Conservation (phyloP, 2,113 vertebrate genomes). For the Syrrhaptes paradoxus region DNA sequence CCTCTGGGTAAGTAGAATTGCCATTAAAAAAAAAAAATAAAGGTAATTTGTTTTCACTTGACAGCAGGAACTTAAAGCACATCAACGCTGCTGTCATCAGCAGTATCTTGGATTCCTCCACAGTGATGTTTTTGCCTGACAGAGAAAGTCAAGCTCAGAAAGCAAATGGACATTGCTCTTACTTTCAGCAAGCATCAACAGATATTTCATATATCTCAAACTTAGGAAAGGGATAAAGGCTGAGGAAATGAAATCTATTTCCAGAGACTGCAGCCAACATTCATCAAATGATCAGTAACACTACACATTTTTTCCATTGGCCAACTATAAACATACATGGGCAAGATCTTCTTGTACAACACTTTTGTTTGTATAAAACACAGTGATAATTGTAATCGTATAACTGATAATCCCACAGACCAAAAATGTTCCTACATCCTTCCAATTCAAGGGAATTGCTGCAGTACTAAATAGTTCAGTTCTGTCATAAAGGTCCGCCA, state of each 20-base stretch:
- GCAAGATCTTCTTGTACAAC: not conserved
- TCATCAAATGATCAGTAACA: not conserved
- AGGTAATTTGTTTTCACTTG: constrained; percentile 35
- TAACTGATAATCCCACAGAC: not conserved
- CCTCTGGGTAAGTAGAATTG: not conserved
- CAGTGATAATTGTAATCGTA: not conserved
- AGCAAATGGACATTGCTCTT: not conserved
- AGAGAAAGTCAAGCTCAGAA: not conserved
- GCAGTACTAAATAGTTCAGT: not conserved
- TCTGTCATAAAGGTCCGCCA: not conserved
- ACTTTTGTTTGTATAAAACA: not conserved
- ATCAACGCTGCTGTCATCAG: not conserved
- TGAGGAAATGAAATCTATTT: not conserved
- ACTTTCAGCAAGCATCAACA: not conserved
- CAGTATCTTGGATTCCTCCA: not conserved
- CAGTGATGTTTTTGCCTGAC: not conserved
- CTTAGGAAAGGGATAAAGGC: not conserved
- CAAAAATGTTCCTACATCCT: not conserved
- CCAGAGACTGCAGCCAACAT: not conserved
- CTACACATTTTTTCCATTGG: not conserved
- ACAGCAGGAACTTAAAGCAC: constrained; percentile 19
- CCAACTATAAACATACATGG: not conserved
- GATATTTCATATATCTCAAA: not conserved
- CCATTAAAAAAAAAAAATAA: not conserved
- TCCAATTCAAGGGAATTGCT: not conserved